A percentile compares a stretch with the other conserved stretches of the same genome.
These are phyloP conservation scores for Nemopilema nomurai DNA, from an alignment of 30 jellyfish, hydroid and myxozoan species.

Conservation along the genomic window DNA sequence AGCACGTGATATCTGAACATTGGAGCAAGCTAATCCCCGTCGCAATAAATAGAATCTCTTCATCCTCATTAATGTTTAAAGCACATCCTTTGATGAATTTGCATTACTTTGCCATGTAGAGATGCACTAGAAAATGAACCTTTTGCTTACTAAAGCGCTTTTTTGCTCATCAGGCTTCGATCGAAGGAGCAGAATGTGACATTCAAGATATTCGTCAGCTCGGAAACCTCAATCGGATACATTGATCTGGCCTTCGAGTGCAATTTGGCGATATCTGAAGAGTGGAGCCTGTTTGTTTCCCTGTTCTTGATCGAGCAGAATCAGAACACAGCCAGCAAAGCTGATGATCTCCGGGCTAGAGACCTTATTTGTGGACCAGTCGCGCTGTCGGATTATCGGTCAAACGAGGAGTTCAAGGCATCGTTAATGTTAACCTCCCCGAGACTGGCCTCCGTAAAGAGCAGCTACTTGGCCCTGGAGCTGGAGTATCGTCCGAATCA, in stretches of 20 bases:
- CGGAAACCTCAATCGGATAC: conserved; percentile 81
- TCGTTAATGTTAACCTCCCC: conserved; percentile 68
- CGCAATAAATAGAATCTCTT: background rate
- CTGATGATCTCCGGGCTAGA: conserved; percentile 32
- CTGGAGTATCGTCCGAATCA: conserved; percentile 53
- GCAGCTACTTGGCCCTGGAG: conserved; percentile 58
- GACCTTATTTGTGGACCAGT: conserved; percentile 76
- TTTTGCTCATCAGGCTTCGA: conserved; percentile 28
- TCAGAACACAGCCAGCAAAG: conserved; percentile 1
- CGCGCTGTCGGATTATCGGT: conserved; percentile 28
- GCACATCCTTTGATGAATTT: background rate
- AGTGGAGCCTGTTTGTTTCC: conserved; percentile 34
- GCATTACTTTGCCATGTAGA: too few species aligned
- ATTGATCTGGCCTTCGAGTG: conserved; percentile 68
- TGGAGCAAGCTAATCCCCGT: background rate
- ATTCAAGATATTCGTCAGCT: conserved; percentile 70
- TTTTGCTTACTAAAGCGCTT: too few species aligned
- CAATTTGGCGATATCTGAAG: conserved; percentile 30
- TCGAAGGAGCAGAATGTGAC: conserved; percentile 50
- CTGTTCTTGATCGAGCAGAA: conserved; percentile 24
- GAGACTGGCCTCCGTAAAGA: conserved; percentile 53
- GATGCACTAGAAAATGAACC: too few species aligned
- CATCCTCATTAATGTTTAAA: background rate
- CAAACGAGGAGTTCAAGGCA: conserved; percentile 22
- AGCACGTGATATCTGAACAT: background rate